Evolutionary conservation across 2,797 vertebrate genomes (phyloP).

Genomic region (Scolopax bukidnonensis): DNA sequence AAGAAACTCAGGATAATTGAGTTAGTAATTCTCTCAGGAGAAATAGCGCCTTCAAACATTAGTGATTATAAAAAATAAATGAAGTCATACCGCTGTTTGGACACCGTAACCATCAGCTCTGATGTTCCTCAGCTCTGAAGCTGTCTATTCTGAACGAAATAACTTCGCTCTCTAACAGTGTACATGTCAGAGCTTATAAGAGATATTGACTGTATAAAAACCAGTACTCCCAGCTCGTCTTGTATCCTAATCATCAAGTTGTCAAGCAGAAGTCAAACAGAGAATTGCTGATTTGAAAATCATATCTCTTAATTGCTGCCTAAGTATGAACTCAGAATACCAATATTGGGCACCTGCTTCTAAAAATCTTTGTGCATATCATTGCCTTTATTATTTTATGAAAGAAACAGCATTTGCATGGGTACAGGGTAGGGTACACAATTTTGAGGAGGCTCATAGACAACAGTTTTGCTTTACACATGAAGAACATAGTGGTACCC

Average conservation of each 20-base stretch:
- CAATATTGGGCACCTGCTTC: background rate
- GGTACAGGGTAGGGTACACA: background rate
- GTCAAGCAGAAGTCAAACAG: slow-evolving; percentile 17
- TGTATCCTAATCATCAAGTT: slow-evolving; percentile 4
- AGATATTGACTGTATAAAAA: background rate
- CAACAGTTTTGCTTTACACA: slow-evolving; percentile 1
- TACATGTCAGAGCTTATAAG: background rate
- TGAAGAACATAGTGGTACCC: background rate
- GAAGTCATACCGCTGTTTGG: background rate
- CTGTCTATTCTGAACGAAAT: background rate
- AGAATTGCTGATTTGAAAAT: slow-evolving; percentile 23
- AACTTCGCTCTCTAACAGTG: background rate
- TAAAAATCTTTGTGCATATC: background rate
- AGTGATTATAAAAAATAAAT: slow-evolving; percentile 24
- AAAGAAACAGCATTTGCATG: background rate
- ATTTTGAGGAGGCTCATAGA: background rate
- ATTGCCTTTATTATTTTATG: background rate
- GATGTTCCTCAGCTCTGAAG: slow-evolving; percentile 24
- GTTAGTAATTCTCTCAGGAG: background rate
- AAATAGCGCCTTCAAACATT: background rate
- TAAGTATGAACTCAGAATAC: background rate
- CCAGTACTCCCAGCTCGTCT: background rate
- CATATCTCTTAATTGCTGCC: background rate
- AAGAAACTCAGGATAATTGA: background rate
- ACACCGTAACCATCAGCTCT: slow-evolving; percentile 37